These are phyloP conservation scores for Scleropages formosus DNA, from an alignment of 2,797 vertebrate species.

Conservation along the genomic window DNA sequence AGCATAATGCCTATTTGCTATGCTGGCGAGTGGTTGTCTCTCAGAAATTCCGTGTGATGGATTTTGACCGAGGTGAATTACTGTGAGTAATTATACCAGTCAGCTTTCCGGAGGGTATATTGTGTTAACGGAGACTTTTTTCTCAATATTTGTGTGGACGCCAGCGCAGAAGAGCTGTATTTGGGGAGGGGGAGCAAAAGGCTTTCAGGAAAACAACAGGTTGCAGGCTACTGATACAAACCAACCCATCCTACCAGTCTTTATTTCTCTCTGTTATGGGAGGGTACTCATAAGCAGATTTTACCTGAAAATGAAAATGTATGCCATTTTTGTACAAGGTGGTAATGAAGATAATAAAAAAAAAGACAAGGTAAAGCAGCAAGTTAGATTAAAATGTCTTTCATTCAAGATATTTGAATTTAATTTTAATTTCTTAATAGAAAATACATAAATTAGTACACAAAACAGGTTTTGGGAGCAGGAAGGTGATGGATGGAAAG, in stretches of 20 bases:
- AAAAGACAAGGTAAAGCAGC: background rate
- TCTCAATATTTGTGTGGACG: slow-evolving; percentile 30
- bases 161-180: background rate
- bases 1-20: slow-evolving; percentile 8
- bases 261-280: slow-evolving; percentile 17
- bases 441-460: background rate
- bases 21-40: background rate
- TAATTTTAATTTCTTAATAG: background rate
- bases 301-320: too few species aligned
- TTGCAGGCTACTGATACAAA: background rate
- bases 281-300: too few species aligned
- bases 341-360: background rate
- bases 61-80: slow-evolving; percentile 63
- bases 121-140: slow-evolving; percentile 32
- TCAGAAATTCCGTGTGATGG: slow-evolving; percentile 21
- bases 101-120: slow-evolving; percentile 20
- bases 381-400: background rate
- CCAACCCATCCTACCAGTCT: background rate
- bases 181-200: background rate
- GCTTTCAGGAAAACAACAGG: background rate
- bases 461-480: background rate
- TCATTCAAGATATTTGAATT: background rate
- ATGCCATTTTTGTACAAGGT: too few species aligned
- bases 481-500: background rate
- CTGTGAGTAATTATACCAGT: slow-evolving; percentile 71